Evolutionary conservation across 1,140 invertebrate species (phyloP).

Genomic region (Philaenus spumarius): DNA sequence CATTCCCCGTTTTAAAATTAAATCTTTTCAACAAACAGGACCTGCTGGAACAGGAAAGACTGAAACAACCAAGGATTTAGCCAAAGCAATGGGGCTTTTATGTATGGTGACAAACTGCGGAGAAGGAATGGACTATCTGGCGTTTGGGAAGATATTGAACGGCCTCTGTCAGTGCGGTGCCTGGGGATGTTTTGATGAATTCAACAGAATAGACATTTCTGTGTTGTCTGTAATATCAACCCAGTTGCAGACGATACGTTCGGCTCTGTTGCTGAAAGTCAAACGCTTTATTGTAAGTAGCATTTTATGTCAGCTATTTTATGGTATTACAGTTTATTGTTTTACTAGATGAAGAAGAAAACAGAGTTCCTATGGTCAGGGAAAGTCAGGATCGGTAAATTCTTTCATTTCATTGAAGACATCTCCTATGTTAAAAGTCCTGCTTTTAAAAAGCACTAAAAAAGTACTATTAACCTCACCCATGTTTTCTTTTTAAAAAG

Average conservation of each 20-base stretch:
- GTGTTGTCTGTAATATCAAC: constrained; percentile 88
- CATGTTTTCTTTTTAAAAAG: too few relatives aligned
- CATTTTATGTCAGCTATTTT: too few relatives aligned
- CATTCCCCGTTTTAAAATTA: too few relatives aligned
- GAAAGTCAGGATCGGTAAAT: too few relatives aligned
- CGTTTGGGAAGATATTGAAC: constrained; percentile 76
- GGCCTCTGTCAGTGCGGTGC: constrained; percentile 71
- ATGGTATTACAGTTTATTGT: too few relatives aligned
- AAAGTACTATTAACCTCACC: too few relatives aligned
- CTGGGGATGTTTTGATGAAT: constrained; percentile 89
- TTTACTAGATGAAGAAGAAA: too few relatives aligned
- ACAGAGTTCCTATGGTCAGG: too few relatives aligned
- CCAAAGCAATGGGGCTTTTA: constrained; percentile 67
- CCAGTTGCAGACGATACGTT: constrained; percentile 80
- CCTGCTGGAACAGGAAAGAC: constrained; percentile 84
- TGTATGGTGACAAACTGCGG: constrained; percentile 83
- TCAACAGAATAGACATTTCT: constrained; percentile 84
- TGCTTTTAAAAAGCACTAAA: too few relatives aligned
- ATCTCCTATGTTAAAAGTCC: too few relatives aligned
- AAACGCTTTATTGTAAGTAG: constrained; percentile 61
- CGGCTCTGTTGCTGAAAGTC: constrained; percentile 65
- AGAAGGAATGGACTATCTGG: constrained; percentile 83
- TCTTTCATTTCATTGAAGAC: too few relatives aligned
- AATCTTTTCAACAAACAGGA: constrained; percentile 44
- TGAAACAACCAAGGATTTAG: constrained; percentile 84